phyloP scores from a whole-genome alignment of 2,113 vertebrate species.

The Atlantisia rogersi region DNA sequence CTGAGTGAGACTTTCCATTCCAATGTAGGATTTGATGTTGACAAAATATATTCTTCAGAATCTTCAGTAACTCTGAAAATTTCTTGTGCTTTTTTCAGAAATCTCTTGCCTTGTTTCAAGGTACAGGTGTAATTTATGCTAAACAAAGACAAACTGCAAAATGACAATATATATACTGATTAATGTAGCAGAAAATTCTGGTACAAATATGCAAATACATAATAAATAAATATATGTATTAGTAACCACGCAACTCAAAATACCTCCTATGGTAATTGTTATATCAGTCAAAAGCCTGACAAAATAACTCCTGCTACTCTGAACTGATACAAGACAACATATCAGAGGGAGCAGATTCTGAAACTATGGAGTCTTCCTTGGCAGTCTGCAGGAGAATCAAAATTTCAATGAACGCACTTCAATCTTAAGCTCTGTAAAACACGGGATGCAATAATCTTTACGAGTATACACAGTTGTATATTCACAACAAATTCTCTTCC shows the following conservation, averaged over 20 bases:
- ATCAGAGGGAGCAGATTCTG: background rate
- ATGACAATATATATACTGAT: background rate
- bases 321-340: background rate
- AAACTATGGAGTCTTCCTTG: background rate
- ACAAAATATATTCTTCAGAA: background rate
- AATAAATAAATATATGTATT: background rate
- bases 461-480: background rate
- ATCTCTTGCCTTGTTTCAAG: background rate
- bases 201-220: background rate
- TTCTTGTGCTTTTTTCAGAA: background rate
- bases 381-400: background rate
- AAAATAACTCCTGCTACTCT: background rate
- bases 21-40: background rate
- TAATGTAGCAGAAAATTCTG: background rate
- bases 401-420: background rate
- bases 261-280: fast-evolving
- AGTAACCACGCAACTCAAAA: background rate
- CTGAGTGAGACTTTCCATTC: background rate
- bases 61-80: background rate
- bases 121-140: background rate
- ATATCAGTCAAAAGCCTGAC: background rate
- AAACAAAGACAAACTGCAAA: background rate
- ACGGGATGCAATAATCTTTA: background rate
- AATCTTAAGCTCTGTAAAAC: background rate
- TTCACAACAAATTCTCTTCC: background rate